phyloP scores from a whole-genome alignment of 30 jellyfish, hydroid and myxozoan genomes.

The Aurelia coerulea region DNA sequence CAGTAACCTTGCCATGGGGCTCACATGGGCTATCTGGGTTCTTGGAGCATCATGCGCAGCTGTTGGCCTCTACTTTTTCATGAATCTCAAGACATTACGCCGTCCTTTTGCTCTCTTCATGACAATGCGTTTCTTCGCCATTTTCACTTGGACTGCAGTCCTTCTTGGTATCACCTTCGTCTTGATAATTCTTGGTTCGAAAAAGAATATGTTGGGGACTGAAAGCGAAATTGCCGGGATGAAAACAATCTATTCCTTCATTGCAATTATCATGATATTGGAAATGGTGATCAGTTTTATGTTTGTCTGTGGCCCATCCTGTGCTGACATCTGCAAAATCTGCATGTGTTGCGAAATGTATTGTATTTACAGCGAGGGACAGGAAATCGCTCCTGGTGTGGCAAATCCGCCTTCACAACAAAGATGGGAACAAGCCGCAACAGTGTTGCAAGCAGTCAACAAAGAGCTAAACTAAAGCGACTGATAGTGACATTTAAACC shows the following conservation, averaged over 20 bases:
- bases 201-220: slow-evolving; percentile 1
- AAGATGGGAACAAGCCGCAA: slow-evolving; percentile 35
- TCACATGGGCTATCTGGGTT: slow-evolving; percentile 18
- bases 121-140: slow-evolving; percentile 43
- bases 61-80: slow-evolving; percentile 12
- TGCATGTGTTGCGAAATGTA: slow-evolving; percentile 35
- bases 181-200: background rate
- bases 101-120: slow-evolving; percentile 40
- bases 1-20: slow-evolving; percentile 19
- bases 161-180: slow-evolving; percentile 18
- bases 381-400: slow-evolving; percentile 48
- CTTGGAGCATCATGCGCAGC: background rate
- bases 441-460: background rate
- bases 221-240: background rate
- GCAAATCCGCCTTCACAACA: slow-evolving; percentile 64
- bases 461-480: too few relatives aligned
- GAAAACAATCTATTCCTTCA: slow-evolving; percentile 11
- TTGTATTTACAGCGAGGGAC: slow-evolving; percentile 30
- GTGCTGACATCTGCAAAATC: slow-evolving; percentile 13
- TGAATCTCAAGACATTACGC: background rate
- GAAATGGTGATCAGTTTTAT: slow-evolving; percentile 9
- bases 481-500: too few relatives aligned
- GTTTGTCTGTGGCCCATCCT: slow-evolving; percentile 25
- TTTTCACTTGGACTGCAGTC: slow-evolving; percentile 9
- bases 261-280: background rate